Conservation (phyloP, 2,888 invertebrate genomes). For the Morpho achilles region DNA sequence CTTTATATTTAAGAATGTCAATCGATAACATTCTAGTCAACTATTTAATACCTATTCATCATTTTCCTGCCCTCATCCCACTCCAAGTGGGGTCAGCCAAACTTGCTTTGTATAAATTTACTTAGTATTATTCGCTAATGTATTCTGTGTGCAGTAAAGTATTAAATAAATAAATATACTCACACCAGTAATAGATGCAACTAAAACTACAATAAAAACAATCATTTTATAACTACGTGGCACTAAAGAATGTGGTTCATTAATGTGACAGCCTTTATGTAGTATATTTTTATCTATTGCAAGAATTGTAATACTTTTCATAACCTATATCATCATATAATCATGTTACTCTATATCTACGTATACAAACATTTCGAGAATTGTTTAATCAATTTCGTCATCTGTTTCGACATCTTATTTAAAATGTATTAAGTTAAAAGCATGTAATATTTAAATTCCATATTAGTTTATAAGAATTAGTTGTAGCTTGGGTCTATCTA, state of each 20-base stretch:
- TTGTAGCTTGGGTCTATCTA: too few relatives aligned
- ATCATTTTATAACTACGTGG: constrained; percentile 15
- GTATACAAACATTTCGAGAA: not conserved
- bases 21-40: too few relatives aligned
- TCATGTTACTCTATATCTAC: not conserved
- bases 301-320: constrained; percentile 14
- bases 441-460: too few relatives aligned
- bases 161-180: constrained; percentile 17
- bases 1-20: too few relatives aligned
- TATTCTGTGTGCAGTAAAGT: too few relatives aligned
- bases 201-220: constrained; percentile 13
- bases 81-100: too few relatives aligned
- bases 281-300: constrained; percentile 23
- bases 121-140: too few relatives aligned
- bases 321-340: constrained; percentile 1
- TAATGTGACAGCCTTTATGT: constrained; percentile 25
- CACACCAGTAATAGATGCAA: constrained; percentile 17
- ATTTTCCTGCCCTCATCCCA: too few relatives aligned
- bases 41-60: too few relatives aligned
- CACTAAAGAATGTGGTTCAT: constrained; percentile 9
- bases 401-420: not conserved
- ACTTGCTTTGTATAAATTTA: too few relatives aligned
- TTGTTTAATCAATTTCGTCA: not conserved
- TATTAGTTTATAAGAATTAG: too few relatives aligned
- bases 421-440: too few relatives aligned